These are phyloP conservation scores for Pithys albifrons DNA, from an alignment of 2,113 vertebrate genomes.

Conservation along the genomic window DNA sequence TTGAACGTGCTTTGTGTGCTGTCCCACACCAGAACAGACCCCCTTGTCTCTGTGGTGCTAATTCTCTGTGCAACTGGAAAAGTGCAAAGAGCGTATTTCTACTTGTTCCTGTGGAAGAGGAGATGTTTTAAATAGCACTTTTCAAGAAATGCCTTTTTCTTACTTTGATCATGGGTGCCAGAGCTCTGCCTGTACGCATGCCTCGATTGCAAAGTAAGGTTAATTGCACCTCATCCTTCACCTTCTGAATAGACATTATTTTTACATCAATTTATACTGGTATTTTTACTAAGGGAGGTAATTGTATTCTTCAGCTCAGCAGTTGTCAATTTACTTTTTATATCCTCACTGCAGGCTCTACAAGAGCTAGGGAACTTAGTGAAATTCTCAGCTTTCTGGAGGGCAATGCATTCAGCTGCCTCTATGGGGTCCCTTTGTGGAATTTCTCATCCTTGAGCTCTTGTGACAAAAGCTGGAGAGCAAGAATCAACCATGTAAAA, in stretches of 20 bases:
- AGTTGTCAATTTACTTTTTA: background rate
- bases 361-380: background rate
- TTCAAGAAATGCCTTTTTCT: background rate
- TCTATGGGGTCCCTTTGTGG: background rate
- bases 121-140: background rate
- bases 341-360: background rate
- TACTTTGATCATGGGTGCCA: background rate
- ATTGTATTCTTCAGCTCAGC: background rate
- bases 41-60: background rate
- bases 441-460: background rate
- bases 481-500: background rate
- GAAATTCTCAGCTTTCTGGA: background rate
- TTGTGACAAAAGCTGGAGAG: background rate
- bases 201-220: background rate
- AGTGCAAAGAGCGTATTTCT: background rate
- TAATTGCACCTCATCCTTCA: background rate
- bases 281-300: background rate
- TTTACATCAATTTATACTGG: background rate
- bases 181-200: background rate
- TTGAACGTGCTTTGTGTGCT: background rate
- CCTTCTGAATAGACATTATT: background rate
- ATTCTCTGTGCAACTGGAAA: background rate
- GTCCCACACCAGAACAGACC: background rate
- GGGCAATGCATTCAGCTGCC: background rate
- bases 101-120: background rate